Conservation (phyloP, 2,888 invertebrate species). For the Danaus chrysippus region DNA sequence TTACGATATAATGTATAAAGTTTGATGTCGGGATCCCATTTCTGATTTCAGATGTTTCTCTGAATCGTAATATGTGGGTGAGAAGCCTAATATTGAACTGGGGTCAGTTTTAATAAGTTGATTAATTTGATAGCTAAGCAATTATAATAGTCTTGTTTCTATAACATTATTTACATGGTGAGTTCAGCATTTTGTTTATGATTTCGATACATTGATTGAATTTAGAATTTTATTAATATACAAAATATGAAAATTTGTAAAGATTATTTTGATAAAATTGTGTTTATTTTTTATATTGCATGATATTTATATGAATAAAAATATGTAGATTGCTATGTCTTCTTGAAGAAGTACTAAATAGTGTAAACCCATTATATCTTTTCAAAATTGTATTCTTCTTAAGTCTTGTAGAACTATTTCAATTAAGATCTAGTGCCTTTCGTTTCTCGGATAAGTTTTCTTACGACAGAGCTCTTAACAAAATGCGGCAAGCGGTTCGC, state of each 20-base stretch:
- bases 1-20: background rate
- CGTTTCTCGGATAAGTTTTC: conserved; percentile 15
- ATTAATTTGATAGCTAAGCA: too few species aligned
- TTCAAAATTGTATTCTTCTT: background rate
- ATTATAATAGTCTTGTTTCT: too few species aligned
- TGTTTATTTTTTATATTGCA: too few species aligned
- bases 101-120: background rate
- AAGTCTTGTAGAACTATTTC: conserved; percentile 2
- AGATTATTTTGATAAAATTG: too few species aligned
- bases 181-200: too few species aligned
- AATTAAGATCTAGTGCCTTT: conserved; percentile 6
- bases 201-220: too few species aligned
- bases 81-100: background rate
- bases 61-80: background rate
- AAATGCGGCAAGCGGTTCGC: conserved; percentile 7
- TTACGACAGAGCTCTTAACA: conserved; percentile 5
- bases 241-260: too few species aligned
- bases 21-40: background rate
- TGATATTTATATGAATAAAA: too few species aligned
- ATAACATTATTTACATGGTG: too few species aligned
- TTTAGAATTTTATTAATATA: too few species aligned
- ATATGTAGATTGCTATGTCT: too few species aligned
- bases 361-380: background rate
- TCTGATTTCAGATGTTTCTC: background rate
- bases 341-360: too few species aligned